Base-by-base conservation (phyloP, 2,888 invertebrate species). In the Taphrorychus bicolor region DNA sequence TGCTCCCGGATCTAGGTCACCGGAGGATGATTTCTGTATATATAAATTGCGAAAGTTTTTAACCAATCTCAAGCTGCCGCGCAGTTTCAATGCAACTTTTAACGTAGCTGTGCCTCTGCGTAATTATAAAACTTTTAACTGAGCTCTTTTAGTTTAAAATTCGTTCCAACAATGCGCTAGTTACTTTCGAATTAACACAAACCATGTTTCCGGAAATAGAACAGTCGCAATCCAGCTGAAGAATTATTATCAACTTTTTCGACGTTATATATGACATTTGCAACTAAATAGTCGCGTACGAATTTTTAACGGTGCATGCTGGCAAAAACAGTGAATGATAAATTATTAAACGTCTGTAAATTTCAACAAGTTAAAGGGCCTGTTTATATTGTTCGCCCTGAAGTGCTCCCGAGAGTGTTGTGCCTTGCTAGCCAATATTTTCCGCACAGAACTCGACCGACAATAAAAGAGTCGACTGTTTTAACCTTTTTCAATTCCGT, bases 291-390 rank as follows among this genome's bases (percentile, higher is more conserved):
- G n/a, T n/a, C n/a, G 11, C 32, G 11, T 32, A 11, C 32, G 32
- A 11, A 5, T 7, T 32, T 32, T 32, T 7, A 32, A 32, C 32
- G 32, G 17, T 14, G 5, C 45, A 5, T 14, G 17, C 14, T 45
- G 7, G 45, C 16, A 45, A 14, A 14, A 16, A 45, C 7, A 17
- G 5, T 45, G 4, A 7, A 32, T 7, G 32, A 32, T 32, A 32
- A 32, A 32, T 32, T 32, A 32, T 32, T 45, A 45, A 45, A 45
- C 14, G 45, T 45, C 17, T 14, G 17, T 5, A 45, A 45, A 45
- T 45, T 45, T 45, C 45, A 45, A 45, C 45, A 45, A 45, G 45
- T 45, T 45, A 45, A 45, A 14, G 16, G 45, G 45, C 45, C 45
- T 45, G 9, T 45, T 45, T 45, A 17, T 45, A 45, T 45, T 45